Evolutionary conservation across 2,113 vertebrate species (phyloP).

Genomic region (Pteruthius melanotis): DNA sequence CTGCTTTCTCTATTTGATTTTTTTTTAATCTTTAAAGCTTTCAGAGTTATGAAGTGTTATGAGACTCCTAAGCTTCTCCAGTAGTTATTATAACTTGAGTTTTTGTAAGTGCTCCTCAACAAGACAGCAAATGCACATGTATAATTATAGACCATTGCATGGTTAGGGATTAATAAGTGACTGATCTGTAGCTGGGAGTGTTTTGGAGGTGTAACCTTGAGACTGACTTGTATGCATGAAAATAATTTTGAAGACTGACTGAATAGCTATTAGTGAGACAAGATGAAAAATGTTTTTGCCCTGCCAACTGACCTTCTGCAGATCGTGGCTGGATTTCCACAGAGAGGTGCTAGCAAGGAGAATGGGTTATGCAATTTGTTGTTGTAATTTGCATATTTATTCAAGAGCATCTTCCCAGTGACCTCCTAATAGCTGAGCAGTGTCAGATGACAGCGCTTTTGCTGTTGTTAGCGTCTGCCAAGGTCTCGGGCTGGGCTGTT

Average conservation of each 20-base stretch:
- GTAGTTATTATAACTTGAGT: not conserved
- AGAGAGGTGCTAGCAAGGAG: not conserved
- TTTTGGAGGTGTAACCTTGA: not conserved
- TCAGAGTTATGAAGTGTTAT: not conserved
- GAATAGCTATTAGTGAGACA: not conserved
- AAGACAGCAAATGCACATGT: not conserved
- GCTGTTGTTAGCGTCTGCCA: not conserved
- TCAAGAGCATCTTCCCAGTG: not conserved
- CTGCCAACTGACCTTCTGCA: not conserved
- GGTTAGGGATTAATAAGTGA: not conserved
- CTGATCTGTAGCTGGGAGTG: not conserved
- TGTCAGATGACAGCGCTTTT: not conserved
- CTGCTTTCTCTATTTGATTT: not conserved
- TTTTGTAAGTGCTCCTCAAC: not conserved
- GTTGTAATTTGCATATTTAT: slow-evolving; percentile 18
- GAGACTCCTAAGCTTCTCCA: not conserved
- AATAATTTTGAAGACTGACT: not conserved
- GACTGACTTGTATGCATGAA: not conserved
- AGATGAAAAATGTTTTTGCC: slow-evolving; percentile 9
- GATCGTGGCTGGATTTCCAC: not conserved
- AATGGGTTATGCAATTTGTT: slow-evolving; percentile 11
- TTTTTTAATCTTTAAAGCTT: not conserved
- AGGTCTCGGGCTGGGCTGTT: not conserved
- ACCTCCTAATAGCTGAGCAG: not conserved
- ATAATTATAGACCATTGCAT: not conserved